Base-by-base conservation (phyloP, 2,797 vertebrate genomes). In the Molothrus aeneus region DNA sequence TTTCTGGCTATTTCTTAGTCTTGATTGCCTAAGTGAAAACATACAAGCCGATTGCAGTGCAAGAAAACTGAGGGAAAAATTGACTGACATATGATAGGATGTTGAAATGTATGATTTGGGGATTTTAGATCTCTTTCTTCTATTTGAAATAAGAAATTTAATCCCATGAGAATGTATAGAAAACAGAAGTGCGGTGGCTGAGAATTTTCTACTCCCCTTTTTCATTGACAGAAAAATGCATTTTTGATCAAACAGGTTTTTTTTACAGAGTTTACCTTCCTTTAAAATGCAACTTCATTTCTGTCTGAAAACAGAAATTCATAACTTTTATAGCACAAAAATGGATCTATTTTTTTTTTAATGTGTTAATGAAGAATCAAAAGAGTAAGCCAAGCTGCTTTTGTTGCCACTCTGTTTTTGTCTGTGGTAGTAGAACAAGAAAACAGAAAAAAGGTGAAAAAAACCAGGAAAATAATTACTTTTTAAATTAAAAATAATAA, bases 21-120 rank as follows among this genome's bases (percentile, higher is more conserved):
- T 71, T 84, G 75, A 90, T 83, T 91, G 70, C 50, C 47, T 91
- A 94, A 96, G 77, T 79, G 84, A 77, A 92, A 97, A 88, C 78
- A 88, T 17, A 66, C 24, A 92, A 86, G 17, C 36, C 2, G 1
- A 53, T 9, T 80, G 36, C 24, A 70, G 74, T 53, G 66, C 85
- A 90, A 81, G 32, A 90, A 92, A 95, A 64, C 32, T n/a, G 43
- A 81, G 75, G 36, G 64, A 60, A 93, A 96, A 96, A 95, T 92
- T 95, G 80, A 90, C 71, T 93, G 95, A 85, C 77, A 63, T 61
- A 56, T 56, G 90, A 93, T 84, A 73, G 51, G 43, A 86, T 80
- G 93, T 61, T 82, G 80, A 95, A 95, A 92, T 85, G 60, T 87
- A 73, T 89, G 90, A 94, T 93, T 95, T 93, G 45, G 64, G 68